These are phyloP conservation scores for Lipophrys pholis DNA, from an alignment of 2,113 vertebrate genomes.

Conservation along the genomic window DNA sequence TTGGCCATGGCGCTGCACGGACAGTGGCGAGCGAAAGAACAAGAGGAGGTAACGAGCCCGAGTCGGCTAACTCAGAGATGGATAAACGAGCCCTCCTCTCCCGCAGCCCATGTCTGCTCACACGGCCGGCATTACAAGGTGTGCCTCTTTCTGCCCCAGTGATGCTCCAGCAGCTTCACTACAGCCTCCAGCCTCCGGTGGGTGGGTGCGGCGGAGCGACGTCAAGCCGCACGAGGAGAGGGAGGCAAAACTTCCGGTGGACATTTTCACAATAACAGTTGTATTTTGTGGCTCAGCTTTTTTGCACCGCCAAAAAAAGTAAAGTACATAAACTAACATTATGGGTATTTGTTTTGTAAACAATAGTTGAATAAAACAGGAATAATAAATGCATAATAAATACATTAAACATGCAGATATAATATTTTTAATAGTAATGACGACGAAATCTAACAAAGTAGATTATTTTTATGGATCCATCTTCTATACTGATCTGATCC, in stretches of 20 bases:
- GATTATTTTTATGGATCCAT: too few relatives aligned
- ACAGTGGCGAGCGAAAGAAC: not conserved
- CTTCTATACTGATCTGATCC: too few relatives aligned
- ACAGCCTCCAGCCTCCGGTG: slow-evolving; percentile 33
- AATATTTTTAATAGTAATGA: too few relatives aligned
- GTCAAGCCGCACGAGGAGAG: slow-evolving; percentile 9
- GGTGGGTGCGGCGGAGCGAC: slow-evolving; percentile 77
- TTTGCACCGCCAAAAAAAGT: too few relatives aligned
- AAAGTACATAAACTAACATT: too few relatives aligned
- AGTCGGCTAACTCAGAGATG: slow-evolving; percentile 74
- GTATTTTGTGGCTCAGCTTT: not conserved
- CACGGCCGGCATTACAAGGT: slow-evolving; percentile 19
- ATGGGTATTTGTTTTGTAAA: too few relatives aligned
- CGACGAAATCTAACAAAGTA: too few relatives aligned
- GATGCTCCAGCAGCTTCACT: slow-evolving; percentile 59
- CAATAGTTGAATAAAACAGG: too few relatives aligned
- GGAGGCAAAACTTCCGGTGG: not conserved
- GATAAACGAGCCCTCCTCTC: slow-evolving; percentile 46
- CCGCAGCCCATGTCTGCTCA: slow-evolving; percentile 73
- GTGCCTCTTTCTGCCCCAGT: slow-evolving; percentile 34
- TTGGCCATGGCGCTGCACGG: slow-evolving; percentile 88
- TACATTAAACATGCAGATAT: too few relatives aligned
- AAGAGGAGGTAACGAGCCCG: slow-evolving; percentile 1
- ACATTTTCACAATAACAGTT: slow-evolving; percentile 25
- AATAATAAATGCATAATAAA: too few relatives aligned